These are phyloP conservation scores for Rhopalosiphum padi DNA, from an alignment of 1,140 invertebrate species.

Conservation along the genomic window DNA sequence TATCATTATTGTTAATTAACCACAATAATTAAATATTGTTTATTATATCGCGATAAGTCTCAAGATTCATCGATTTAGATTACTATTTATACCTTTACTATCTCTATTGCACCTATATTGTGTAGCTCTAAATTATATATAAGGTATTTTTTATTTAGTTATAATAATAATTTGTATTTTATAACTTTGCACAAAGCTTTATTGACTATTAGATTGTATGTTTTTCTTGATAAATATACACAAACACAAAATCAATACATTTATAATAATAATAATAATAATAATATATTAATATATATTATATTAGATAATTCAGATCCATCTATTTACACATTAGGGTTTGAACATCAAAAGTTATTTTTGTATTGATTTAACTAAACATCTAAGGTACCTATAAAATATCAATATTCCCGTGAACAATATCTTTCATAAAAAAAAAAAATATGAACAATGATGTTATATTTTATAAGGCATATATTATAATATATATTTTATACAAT, in stretches of 20 bases:
- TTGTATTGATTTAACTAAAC: neutral
- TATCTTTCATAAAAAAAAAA: neutral
- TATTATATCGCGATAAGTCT: neutral
- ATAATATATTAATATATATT: too few relatives aligned
- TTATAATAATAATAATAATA: too few relatives aligned
- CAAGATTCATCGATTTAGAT: neutral
- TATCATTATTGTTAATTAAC: neutral
- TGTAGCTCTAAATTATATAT: neutral
- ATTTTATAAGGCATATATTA: neutral
- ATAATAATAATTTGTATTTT: neutral
- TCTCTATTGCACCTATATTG: too few relatives aligned
- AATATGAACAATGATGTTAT: neutral
- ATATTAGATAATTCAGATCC: too few relatives aligned
- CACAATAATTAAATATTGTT: neutral
- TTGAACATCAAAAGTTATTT: neutral
- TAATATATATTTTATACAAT: neutral
- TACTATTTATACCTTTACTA: neutral
- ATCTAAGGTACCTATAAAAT: neutral
- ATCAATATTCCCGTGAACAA: neutral
- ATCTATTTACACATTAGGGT: too few relatives aligned
- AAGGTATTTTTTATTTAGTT: neutral
- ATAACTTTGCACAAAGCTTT: neutral
- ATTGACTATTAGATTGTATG: neutral
- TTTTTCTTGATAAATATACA: too few relatives aligned
- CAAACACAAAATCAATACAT: neutral